Evolutionary conservation across 2,113 vertebrate genomes (phyloP).

Genomic region (Sterrhoptilus dennistouni): DNA sequence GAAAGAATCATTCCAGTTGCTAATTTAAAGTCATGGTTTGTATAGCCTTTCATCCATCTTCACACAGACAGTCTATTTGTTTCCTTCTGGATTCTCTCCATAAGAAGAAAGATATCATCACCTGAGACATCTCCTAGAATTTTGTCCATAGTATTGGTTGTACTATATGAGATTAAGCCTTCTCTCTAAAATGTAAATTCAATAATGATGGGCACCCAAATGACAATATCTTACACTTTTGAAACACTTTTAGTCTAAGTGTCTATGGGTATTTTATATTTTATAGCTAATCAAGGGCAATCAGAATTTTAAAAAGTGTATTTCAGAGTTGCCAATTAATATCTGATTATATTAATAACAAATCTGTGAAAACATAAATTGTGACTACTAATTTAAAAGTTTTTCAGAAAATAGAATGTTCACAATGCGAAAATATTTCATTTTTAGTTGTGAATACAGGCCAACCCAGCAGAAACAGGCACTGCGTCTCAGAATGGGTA

Average conservation of each 20-base stretch:
- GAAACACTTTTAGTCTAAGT: not conserved
- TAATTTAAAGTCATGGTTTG: not conserved
- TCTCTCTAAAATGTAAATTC: not conserved
- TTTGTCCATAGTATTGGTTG: not conserved
- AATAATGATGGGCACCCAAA: not conserved
- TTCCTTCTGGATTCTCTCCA: not conserved
- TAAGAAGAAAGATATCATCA: not conserved
- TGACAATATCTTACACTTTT: not conserved
- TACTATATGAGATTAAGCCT: not conserved
- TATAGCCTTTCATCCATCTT: not conserved
- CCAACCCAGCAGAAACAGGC: not conserved
- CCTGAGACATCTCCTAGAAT: not conserved
- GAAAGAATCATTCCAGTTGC: not conserved
- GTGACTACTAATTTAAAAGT: not conserved
- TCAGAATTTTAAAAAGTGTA: not conserved
- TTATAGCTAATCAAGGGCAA: not conserved
- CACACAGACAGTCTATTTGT: not conserved
- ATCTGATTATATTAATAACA: not conserved
- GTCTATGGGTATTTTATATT: not conserved
- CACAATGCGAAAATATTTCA: not conserved
- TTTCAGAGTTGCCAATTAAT: not conserved
- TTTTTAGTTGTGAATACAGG: not conserved
- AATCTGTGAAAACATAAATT: not conserved
- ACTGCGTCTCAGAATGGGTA: not conserved
- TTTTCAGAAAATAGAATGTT: not conserved